These are phyloP conservation scores for Nyctibius bracteatus DNA, from an alignment of 2,113 vertebrate species.

Conservation along the genomic window DNA sequence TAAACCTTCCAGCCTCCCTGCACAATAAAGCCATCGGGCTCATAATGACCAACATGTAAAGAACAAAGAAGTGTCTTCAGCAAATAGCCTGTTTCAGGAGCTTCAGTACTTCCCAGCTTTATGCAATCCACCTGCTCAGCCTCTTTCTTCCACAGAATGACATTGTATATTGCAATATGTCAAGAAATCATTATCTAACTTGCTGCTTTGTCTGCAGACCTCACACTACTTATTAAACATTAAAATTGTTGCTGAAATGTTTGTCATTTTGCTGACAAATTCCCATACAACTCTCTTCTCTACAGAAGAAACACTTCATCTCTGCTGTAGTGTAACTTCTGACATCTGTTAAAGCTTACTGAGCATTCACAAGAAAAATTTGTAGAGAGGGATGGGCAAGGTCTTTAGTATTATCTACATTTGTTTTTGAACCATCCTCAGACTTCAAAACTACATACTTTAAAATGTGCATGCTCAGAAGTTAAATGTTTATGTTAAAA, in stretches of 20 bases:
- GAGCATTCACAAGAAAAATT: not conserved
- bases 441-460: not conserved
- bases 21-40: not conserved
- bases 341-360: not conserved
- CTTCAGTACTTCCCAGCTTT: not conserved
- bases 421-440: not conserved
- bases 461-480: not conserved
- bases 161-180: not conserved
- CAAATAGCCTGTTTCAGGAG: not conserved
- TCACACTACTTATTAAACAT: not conserved
- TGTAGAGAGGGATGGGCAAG: not conserved
- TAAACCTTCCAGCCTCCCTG: not conserved
- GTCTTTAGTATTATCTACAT: not conserved
- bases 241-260: not conserved
- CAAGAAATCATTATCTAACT: not conserved
- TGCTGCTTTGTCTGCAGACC: not conserved
- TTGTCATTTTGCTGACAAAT: not conserved
- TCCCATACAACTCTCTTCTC: not conserved
- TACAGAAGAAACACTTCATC: not conserved
- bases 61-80: not conserved
- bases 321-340: not conserved
- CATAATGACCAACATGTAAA: not conserved
- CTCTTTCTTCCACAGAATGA: not conserved
- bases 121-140: not conserved
- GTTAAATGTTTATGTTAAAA: not conserved